Base-by-base conservation (phyloP, 2,888 invertebrate species). In the Acleris laterana region DNA sequence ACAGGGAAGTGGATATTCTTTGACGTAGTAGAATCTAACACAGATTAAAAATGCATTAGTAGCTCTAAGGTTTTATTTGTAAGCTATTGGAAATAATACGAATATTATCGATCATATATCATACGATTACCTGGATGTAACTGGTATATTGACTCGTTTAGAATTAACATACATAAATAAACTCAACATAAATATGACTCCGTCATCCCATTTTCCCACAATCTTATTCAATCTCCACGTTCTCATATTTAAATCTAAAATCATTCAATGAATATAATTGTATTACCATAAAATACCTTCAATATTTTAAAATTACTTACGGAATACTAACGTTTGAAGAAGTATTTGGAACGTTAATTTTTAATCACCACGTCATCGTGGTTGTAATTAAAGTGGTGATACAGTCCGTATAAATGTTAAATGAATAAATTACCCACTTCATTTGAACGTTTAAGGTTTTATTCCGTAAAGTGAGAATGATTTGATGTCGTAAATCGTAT, bases 281-380 rank as follows among this genome's bases (percentile, higher is more conserved):
- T 28, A 65, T 56, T 60, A 65, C 55, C 60, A 65, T 61, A 46
- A 62, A 53, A 55, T 32, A 62, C 7, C 19, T 53, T n/a, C 25
- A 55, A 44, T 46, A n/a, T 46, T 6, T 17, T n/a, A n/a, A 38
- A 38, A 4, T 38, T 46, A 44, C 28, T 55, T 3, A 16, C 53
- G 20, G 16, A 51, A 55, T 38, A 46, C 13, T 16, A 20, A 38
- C 7, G n/a, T 32, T 63, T 46, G 19, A 13, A 42, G 32, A 46
- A 58, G 25, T 32, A 50, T 25, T 50, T 50, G 19, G 55, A 49
- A 25, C 7, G 49, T 88, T 87, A 90, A 89, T 86, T 88, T 89
- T 85, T 88, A 88, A 89, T 89, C 82, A 83, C 83, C 80, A 79
- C 76, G 80, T 76, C 76, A 80, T 74, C 70, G 75, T 72, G 63